Conservation (phyloP, 2,888 invertebrate genomes). For the Bugula neritina region DNA sequence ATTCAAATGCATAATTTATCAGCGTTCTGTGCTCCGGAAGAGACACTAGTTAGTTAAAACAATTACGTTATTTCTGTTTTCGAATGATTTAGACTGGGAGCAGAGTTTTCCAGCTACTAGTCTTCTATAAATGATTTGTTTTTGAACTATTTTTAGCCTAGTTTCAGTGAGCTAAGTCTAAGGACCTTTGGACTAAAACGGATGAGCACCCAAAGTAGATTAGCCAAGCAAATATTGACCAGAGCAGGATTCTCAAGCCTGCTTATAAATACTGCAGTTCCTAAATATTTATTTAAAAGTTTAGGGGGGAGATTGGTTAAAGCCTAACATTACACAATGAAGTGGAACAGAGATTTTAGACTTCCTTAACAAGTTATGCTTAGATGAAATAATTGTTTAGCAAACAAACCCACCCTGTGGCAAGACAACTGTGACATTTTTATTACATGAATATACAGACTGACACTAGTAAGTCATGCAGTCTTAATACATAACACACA, state of each 20-base stretch:
- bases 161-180: too few species aligned
- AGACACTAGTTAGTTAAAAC: too few species aligned
- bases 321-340: neutral
- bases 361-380: slow-evolving; percentile 1
- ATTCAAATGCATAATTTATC: slow-evolving; percentile 18
- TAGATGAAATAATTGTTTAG: slow-evolving; percentile 3
- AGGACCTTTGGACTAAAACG: too few species aligned
- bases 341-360: slow-evolving; percentile 9
- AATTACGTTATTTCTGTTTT: too few species aligned
- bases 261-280: neutral
- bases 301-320: neutral
- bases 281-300: neutral
- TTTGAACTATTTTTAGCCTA: too few species aligned
- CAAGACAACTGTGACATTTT: neutral
- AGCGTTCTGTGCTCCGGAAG: neutral
- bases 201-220: neutral
- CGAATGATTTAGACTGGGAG: too few species aligned
- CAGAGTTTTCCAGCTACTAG: too few species aligned
- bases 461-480: neutral
- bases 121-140: too few species aligned
- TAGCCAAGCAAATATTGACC: neutral
- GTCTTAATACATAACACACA: too few species aligned
- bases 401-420: neutral
- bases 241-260: neutral
- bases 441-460: neutral